Evolutionary conservation across 2,888 invertebrate species (phyloP).

Genomic region (Meteorus cinctellus): DNA sequence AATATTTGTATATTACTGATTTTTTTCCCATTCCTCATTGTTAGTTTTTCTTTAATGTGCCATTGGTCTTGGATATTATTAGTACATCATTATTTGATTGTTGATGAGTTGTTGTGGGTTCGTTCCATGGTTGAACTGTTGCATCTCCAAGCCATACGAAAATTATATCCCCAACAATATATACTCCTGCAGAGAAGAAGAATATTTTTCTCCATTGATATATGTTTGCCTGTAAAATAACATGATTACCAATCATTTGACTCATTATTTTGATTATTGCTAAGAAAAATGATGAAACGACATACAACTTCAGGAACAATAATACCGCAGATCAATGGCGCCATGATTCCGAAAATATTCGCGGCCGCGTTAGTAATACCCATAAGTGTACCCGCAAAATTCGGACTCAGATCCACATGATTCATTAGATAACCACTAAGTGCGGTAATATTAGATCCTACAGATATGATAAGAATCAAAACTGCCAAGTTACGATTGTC

Average conservation of each 20-base stretch:
- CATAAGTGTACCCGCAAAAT: constrained; percentile 89
- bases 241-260: constrained; percentile 42
- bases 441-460: constrained; percentile 84
- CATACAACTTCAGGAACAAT: constrained; percentile 82
- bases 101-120: constrained; percentile 67
- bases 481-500: constrained; percentile 79
- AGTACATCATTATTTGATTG: constrained; percentile 44
- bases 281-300: constrained; percentile 44
- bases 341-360: constrained; percentile 85
- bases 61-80: constrained; percentile 44
- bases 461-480: constrained; percentile 80
- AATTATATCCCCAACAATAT: constrained; percentile 81
- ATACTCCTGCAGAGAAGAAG: constrained; percentile 82
- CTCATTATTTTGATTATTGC: neutral
- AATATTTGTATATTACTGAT: neutral
- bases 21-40: constrained; percentile 23
- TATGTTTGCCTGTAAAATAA: constrained; percentile 76
- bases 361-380: constrained; percentile 89
- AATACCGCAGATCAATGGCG: constrained; percentile 83
- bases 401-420: constrained; percentile 89
- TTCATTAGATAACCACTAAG: constrained; percentile 86
- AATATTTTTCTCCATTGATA: constrained; percentile 85
- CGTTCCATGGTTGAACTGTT: constrained; percentile 83
- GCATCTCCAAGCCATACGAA: constrained; percentile 82
- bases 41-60: constrained; percentile 32